These are phyloP conservation scores for Hylaea fasciaria DNA, from an alignment of 2,888 invertebrate species.

Conservation along the genomic window DNA sequence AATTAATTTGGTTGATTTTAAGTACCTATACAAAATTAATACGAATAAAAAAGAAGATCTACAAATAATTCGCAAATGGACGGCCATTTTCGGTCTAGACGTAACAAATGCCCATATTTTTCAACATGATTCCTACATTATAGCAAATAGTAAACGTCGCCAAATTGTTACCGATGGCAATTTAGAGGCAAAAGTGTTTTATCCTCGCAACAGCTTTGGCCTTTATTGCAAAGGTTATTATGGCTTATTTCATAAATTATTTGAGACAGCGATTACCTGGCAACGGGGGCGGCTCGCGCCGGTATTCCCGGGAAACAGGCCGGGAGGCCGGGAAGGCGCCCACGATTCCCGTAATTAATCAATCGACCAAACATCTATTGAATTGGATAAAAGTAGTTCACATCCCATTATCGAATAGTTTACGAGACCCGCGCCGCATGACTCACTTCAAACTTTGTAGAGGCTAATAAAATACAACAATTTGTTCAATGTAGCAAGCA, in stretches of 20 bases:
- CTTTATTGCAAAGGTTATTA: constrained; percentile 77
- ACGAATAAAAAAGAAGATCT: too few species aligned
- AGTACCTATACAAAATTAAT: too few species aligned
- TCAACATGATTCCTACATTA: constrained; percentile 19
- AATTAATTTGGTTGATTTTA: too few species aligned
- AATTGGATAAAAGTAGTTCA: constrained; percentile 26
- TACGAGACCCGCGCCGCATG: constrained; percentile 11
- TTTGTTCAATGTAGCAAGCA: constrained; percentile 11
- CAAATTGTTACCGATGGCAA: constrained; percentile 57
- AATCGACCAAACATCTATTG: constrained; percentile 31
- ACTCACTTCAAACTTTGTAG: constrained; percentile 18
- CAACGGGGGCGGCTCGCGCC: constrained; percentile 60
- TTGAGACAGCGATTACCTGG: constrained; percentile 68
- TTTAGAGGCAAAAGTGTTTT: constrained; percentile 67
- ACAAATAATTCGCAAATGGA: too few species aligned
- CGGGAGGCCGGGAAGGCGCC: constrained; percentile 18
- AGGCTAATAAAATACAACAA: constrained; percentile 7
- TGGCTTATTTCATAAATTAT: constrained; percentile 80
- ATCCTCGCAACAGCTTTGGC: constrained; percentile 58
- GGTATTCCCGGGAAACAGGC: constrained; percentile 40
- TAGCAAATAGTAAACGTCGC: constrained; percentile 27
- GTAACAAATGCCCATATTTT: constrained; percentile 12
- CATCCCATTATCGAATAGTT: constrained; percentile 22
- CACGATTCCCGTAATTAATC: constrained; percentile 38
- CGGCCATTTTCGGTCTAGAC: constrained; percentile 1